Conservation (phyloP, 2,797 vertebrate genomes). For the Australoheros facetus region DNA sequence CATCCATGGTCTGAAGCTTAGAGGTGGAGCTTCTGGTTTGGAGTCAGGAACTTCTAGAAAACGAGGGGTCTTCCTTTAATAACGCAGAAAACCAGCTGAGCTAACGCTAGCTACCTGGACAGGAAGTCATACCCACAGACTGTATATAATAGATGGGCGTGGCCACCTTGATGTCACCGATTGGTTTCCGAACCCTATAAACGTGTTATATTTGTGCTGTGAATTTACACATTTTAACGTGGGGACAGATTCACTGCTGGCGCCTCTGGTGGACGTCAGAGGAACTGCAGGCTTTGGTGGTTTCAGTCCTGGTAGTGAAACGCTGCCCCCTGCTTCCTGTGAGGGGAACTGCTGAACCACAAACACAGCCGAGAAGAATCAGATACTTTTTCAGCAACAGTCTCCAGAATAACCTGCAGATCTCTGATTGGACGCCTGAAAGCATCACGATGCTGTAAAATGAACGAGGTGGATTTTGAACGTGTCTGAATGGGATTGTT, state of each 20-base stretch:
- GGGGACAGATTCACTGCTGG: background rate
- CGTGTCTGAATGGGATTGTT: no score
- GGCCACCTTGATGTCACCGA: no score
- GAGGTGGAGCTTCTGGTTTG: background rate
- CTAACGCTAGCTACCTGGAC: background rate
- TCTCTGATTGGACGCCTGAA: accelerated
- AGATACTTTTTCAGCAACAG: no score
- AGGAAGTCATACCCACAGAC: background rate
- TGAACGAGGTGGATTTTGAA: background rate
- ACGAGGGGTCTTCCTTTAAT: background rate
- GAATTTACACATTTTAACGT: background rate
- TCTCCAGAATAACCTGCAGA: no score
- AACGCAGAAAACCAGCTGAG: background rate
- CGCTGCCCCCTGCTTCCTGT: background rate
- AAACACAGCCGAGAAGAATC: background rate
- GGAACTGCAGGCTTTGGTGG: background rate
- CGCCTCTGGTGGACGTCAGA: background rate
- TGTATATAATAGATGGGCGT: background rate
- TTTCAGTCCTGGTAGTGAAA: background rate
- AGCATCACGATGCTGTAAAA: background rate
- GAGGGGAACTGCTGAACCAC: background rate
- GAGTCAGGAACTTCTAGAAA: background rate
- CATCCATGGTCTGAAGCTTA: background rate
- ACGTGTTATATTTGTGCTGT: background rate
- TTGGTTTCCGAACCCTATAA: no score